A percentile compares a stretch with the other conserved stretches of the same genome.
These are phyloP conservation scores for Mergus octosetaceus DNA, from an alignment of 2,797 vertebrate species.

Conservation along the genomic window DNA sequence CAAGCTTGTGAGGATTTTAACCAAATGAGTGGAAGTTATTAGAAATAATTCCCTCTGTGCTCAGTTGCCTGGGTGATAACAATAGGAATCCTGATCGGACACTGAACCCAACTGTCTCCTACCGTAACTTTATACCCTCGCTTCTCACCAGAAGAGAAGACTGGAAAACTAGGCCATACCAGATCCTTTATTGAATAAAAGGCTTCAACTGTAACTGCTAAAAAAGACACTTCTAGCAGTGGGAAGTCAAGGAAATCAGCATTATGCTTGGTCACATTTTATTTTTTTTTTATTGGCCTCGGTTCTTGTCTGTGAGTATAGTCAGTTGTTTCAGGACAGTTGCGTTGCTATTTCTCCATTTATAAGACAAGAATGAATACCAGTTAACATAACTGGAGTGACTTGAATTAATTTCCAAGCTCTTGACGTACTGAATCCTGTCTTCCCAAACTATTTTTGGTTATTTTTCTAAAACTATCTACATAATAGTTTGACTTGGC, in stretches of 20 bases:
- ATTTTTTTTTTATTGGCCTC: background rate
- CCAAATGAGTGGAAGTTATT: background rate
- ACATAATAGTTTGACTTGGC: fast-evolving
- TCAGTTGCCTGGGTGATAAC: background rate
- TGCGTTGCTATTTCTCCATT: background rate
- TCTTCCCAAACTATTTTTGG: background rate
- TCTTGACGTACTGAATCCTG: background rate
- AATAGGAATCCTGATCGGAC: background rate
- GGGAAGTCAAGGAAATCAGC: background rate
- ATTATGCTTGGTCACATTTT: background rate
- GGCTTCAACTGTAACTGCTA: background rate
- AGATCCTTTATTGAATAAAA: background rate
- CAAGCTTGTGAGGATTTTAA: background rate
- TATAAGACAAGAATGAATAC: background rate
- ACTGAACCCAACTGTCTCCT: background rate
- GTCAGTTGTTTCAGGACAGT: background rate
- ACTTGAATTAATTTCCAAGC: background rate
- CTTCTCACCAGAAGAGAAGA: background rate
- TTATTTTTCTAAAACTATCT: background rate
- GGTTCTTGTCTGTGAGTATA: fast-evolving
- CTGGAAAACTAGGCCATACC: background rate
- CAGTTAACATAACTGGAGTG: background rate
- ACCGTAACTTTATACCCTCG: background rate
- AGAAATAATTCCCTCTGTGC: conserved; percentile 1
- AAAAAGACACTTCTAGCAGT: background rate